Conservation (phyloP, 2,113 vertebrate genomes). For the Orthochromis malagaraziensis region DNA sequence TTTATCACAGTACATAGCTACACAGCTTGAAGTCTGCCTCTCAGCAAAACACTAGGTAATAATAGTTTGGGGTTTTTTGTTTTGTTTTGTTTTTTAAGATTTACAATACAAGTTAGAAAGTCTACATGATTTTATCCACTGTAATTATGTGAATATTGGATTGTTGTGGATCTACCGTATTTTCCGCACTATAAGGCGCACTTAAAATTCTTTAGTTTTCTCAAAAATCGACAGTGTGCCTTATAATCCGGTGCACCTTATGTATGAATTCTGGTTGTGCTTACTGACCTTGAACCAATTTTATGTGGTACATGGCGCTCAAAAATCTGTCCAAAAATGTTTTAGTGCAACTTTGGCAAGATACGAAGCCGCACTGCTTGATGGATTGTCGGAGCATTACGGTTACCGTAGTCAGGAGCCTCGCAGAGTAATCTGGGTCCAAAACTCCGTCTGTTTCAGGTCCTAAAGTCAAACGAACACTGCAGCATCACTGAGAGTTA, state of each 20-base stretch:
- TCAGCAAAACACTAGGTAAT: background rate
- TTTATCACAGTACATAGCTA: background rate
- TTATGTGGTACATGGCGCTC: background rate
- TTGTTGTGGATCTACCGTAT: background rate
- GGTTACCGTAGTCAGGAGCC: background rate
- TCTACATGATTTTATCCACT: background rate
- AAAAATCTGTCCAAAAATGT: background rate
- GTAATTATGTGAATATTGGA: background rate
- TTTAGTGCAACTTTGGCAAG: background rate
- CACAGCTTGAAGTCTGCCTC: background rate
- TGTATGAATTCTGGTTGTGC: rapidly evolving
- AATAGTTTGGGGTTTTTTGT: rapidly evolving
- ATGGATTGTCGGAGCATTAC: rapidly evolving
- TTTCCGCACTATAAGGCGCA: background rate
- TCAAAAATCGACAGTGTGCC: background rate
- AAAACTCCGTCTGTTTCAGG: rapidly evolving
- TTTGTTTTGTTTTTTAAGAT: background rate
- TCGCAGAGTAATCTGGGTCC: background rate
- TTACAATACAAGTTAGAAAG: background rate
- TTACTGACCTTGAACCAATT: rapidly evolving
- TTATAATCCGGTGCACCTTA: background rate
- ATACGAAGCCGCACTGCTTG: background rate
- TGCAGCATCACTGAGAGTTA: background rate
- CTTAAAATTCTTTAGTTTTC: background rate
- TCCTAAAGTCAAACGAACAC: background rate